phyloP scores from a whole-genome alignment of 2,113 vertebrate genomes.

The Clarias batrachus region DNA sequence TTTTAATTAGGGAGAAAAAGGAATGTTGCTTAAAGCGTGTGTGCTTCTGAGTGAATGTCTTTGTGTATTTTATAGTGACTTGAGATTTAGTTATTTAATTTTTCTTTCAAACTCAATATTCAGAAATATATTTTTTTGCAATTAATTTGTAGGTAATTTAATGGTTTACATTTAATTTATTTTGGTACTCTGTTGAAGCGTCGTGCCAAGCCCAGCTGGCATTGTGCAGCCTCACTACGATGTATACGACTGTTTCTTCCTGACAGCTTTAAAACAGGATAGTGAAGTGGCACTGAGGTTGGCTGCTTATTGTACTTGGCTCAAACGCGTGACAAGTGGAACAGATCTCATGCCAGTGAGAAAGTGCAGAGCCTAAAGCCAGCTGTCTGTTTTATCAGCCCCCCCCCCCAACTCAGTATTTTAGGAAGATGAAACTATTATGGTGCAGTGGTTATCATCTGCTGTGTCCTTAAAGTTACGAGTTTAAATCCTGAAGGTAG shows the following conservation, averaged over 20 bases:
- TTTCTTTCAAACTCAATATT: constrained; percentile 55
- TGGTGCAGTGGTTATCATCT: background rate
- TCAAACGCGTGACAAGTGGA: background rate
- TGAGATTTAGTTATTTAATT: constrained; percentile 48
- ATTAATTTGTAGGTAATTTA: constrained; percentile 62
- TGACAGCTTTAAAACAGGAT: background rate
- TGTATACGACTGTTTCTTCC: constrained; percentile 22
- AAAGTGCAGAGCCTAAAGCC: background rate
- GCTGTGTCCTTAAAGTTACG: background rate
- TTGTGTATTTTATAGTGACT: constrained; percentile 54
- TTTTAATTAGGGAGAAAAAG: background rate
- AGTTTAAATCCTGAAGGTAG: background rate
- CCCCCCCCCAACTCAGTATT: background rate
- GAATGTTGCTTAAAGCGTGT: constrained; percentile 40
- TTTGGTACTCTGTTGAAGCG: constrained; percentile 43
- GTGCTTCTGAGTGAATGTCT: constrained; percentile 40
- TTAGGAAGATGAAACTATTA: background rate
- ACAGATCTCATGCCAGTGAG: constrained; percentile 21
- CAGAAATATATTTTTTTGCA: constrained; percentile 65
- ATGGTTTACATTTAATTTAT: constrained; percentile 53
- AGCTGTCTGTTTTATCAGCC: background rate
- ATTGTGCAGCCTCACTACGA: constrained; percentile 32
- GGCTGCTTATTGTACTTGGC: constrained; percentile 15
- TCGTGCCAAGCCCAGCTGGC: constrained; percentile 48
- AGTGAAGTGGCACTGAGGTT: background rate